Evolutionary conservation across 2,888 invertebrate genomes (phyloP).

Genomic region (Phasia obesa): DNA sequence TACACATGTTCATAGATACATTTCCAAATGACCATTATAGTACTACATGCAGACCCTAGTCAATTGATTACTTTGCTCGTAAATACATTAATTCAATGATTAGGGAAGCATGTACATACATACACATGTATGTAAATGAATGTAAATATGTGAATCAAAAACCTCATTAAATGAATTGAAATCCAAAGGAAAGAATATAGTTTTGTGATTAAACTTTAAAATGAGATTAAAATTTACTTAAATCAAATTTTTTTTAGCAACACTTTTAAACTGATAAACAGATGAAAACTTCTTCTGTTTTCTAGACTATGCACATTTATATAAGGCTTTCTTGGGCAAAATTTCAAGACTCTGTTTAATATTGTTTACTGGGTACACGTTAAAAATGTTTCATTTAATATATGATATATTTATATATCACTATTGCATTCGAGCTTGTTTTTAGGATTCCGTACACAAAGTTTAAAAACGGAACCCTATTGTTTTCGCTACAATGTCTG

Average conservation of each 20-base stretch:
- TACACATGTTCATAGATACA: background rate
- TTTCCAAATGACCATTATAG: constrained; percentile 33
- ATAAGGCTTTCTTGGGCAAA: no score
- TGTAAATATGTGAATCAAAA: constrained; percentile 25
- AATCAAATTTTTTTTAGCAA: background rate
- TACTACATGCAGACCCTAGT: constrained; percentile 33
- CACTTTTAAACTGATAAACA: background rate
- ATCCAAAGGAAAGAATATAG: constrained; percentile 2
- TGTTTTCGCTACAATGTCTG: no score
- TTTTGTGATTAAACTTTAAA: background rate
- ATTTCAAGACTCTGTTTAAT: no score
- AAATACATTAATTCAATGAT: constrained; percentile 36
- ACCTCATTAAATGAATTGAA: constrained; percentile 51
- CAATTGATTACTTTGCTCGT: constrained; percentile 64
- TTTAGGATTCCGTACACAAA: no score
- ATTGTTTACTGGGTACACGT: no score
- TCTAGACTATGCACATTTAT: no score
- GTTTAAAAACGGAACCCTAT: no score
- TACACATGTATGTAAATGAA: background rate
- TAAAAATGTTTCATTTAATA: no score
- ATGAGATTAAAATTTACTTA: background rate
- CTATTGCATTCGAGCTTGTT: no score
- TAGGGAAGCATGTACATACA: constrained; percentile 17
- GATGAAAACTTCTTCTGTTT: background rate
- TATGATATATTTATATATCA: no score